Evolutionary conservation across 2,888 invertebrate species (phyloP).

Genomic region (Anodontia alba): DNA sequence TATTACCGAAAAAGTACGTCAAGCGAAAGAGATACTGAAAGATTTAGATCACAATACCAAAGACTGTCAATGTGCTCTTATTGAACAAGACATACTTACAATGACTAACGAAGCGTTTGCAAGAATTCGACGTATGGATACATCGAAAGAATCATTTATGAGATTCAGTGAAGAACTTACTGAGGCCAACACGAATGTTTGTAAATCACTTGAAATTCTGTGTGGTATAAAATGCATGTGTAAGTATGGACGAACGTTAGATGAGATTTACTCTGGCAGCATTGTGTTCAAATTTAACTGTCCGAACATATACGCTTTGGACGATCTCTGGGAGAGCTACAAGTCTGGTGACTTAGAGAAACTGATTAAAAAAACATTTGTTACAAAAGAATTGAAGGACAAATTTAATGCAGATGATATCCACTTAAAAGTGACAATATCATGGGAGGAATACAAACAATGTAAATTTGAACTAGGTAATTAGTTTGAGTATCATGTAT

Average conservation of each 20-base stretch:
- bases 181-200: conserved; percentile 60
- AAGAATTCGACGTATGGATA: conserved; percentile 58
- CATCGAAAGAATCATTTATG: conserved; percentile 48
- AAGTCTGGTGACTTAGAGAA: conserved; percentile 43
- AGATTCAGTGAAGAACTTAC: conserved; percentile 58
- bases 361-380: conserved; percentile 51
- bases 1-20: conserved; percentile 40
- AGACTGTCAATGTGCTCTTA: conserved; percentile 61
- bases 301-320: conserved; percentile 58
- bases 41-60: conserved; percentile 51
- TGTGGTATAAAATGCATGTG: conserved; percentile 66
- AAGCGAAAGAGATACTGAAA: conserved; percentile 52
- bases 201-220: conserved; percentile 60
- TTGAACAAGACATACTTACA: conserved; percentile 65
- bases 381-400: conserved; percentile 43
- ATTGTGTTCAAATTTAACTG: conserved; percentile 65
- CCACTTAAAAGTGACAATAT: conserved; percentile 49
- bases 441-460: conserved; percentile 45
- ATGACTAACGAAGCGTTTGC: conserved; percentile 69
- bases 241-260: conserved; percentile 66
- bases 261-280: conserved; percentile 67
- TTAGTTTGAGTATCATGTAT: too few relatives aligned
- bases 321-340: conserved; percentile 64
- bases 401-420: conserved; percentile 48
- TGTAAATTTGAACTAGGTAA: conserved; percentile 62